Percentiles rank a stretch among this genome's conserved stretches.
Evolutionary conservation across 2,113 vertebrate genomes (phyloP).

Genomic region (Petrocephalus zakoni): DNA sequence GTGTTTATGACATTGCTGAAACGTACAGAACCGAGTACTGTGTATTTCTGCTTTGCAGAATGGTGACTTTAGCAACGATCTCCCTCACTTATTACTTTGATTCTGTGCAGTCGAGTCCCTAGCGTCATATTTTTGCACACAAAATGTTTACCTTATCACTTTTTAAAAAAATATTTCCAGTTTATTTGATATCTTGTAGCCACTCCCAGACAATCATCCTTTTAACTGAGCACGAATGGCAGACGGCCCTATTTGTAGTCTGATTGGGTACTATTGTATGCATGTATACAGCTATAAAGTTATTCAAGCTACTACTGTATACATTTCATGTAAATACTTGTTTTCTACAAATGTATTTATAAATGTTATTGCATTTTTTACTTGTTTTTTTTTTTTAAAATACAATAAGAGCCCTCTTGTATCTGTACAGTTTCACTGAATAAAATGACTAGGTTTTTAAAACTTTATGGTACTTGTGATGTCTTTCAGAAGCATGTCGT

Average conservation of each 20-base stretch:
- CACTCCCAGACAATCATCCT: slow-evolving; percentile 41
- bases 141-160: slow-evolving; percentile 29
- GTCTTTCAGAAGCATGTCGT: not conserved
- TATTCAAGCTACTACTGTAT: slow-evolving; percentile 58
- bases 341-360: slow-evolving; percentile 83
- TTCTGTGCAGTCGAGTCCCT: not conserved
- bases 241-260: slow-evolving; percentile 7
- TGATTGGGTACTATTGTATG: slow-evolving; percentile 40
- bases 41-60: not conserved
- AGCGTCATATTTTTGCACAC: not conserved
- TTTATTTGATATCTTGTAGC: slow-evolving; percentile 33
- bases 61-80: not conserved
- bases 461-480: not conserved
- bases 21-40: not conserved
- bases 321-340: slow-evolving; percentile 71
- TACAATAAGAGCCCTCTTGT: slow-evolving; percentile 63
- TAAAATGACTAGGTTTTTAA: slow-evolving; percentile 70
- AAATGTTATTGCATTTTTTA: slow-evolving; percentile 67
- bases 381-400: slow-evolving; percentile 60
- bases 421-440: slow-evolving; percentile 77
- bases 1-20: not conserved
- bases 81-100: not conserved
- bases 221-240: slow-evolving; percentile 31
- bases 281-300: slow-evolving; percentile 62
- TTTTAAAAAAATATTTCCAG: slow-evolving; percentile 29